Percentiles rank a stretch among this genome's conserved stretches.
Evolutionary conservation across 2,797 vertebrate genomes (phyloP).

Genomic region (Helicolenus hilgendorfi): DNA sequence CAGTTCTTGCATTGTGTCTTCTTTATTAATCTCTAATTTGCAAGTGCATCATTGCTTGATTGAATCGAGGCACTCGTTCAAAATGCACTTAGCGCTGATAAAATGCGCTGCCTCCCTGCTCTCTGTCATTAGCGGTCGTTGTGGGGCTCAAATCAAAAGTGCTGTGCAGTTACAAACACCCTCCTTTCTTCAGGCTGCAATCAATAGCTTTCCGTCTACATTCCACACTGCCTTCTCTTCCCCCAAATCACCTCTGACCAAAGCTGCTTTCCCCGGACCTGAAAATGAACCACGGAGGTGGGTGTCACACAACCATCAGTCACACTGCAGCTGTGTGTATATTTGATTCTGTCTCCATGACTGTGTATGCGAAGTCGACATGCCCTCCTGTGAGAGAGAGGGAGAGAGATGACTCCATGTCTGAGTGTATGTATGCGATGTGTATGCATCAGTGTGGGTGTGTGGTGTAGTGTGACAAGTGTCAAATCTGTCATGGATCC

Average conservation of each 20-base stretch:
- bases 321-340: constrained; percentile 22
- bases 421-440: not conserved
- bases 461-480: constrained; percentile 45
- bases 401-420: not conserved
- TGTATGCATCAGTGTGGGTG: constrained; percentile 18
- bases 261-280: constrained; percentile 36
- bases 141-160: constrained; percentile 49
- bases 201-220: constrained; percentile 56
- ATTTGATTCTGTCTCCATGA: constrained; percentile 7
- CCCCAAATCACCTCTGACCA: constrained; percentile 58
- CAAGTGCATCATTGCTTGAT: not conserved
- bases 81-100: constrained; percentile 46
- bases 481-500: constrained; percentile 55
- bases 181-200: constrained; percentile 28
- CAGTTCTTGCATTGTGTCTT: not conserved
- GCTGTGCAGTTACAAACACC: constrained; percentile 41
- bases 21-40: constrained; percentile 12
- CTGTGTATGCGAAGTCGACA: constrained; percentile 16
- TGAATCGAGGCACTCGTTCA: constrained; percentile 22
- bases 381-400: not conserved
- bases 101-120: constrained; percentile 29
- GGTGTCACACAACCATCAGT: constrained; percentile 47
- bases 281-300: constrained; percentile 33
- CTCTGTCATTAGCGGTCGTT: constrained; percentile 53
- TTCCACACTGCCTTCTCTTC: constrained; percentile 44